Base-by-base conservation (phyloP, 2,113 vertebrate genomes). In the Corythoichthys haematopterus region DNA sequence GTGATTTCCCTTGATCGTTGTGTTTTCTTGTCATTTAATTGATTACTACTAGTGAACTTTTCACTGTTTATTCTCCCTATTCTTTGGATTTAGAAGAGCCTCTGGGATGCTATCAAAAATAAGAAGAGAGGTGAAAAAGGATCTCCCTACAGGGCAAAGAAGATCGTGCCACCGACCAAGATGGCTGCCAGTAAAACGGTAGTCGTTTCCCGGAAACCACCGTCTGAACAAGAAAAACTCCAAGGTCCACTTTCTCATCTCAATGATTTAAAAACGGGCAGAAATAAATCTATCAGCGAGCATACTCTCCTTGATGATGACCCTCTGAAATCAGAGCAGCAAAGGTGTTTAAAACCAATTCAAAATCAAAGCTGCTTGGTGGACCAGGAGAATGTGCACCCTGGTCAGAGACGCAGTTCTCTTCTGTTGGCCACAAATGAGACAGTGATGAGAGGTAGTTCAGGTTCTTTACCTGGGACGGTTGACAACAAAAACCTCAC, bases 51-150 rank as follows among this genome's bases (percentile, higher is more conserved):
- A n/a, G 0, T 55, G 3, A 33, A 13, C 2, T 28, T 4, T 15
- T 36, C 35, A 57, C 10, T 3, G 28, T 1, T 14, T 36, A 35
- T 57, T 33, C 4, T 15, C 33, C 36, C 37, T 69, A 28, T 37
- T 43, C 1, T 71, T 72, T 4, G 66, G 16, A 15, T 91, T 71
- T 87, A 98, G 96, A 95, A 80, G 77, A 94, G 87, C 74, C 87
- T 96, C 70, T 98, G 96, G 96, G 90, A 95, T 78, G 82, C 91
- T 2, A 91, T 94, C 72, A 96, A 93, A 84, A 93, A 91, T 68
- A 96, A 94, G 82, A 92, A 69, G 40, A 76, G 58, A 15, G 79
- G 68, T 6, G 86, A 68, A 52, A 66, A 73, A 16, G 78, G 80
- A 1, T 46, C 56, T 5, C 75, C 75, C 28, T 78, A 80, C 8